Evolutionary conservation across 2,888 invertebrate species (phyloP), one percentile per base, ranked within the genome.

Genomic region (Hirtodrosophila duncani): DNA sequence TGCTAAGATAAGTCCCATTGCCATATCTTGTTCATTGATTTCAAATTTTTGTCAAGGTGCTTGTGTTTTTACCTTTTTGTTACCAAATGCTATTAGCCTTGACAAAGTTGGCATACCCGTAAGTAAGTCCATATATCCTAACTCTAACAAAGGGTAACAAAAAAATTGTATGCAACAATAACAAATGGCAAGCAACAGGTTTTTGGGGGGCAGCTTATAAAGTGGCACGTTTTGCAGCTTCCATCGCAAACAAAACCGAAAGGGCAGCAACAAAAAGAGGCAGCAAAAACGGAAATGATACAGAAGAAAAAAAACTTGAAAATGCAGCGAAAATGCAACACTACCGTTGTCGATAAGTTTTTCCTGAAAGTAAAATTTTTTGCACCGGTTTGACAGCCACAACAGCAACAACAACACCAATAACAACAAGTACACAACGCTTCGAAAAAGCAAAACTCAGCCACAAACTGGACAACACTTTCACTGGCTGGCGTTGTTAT

Each of bases 101-200:
- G n/a, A n/a, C n/a, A n/a, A n/a, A n/a, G n/a, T n/a, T n/a, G n/a
- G n/a, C n/a, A n/a, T n/a, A n/a, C n/a, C n/a, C n/a, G n/a, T n/a
- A n/a, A n/a, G n/a, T n/a, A 11, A 23, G 16, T 16, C n/a, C 20
- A 20, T 7, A 20, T 5, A 20, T 5, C 4, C 20, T 4, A 20
- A 20, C 20, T 7, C 5, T 7, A 41, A 20, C 29, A 10, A 27
- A 18, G 36, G 23, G 10, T 20, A 43, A 36, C 38, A 46, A n/a
- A 16, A 43, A 16, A 23, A 26, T 18, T 17, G 10, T 24, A 21
- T 23, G 14, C 17, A 53, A 8, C 33, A 27, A 45, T 48, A 39
- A n/a, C n/a, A 59, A 59, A 59, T 60, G 58, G 51, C 58, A 60
- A 45, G 44, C 51, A 59, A 61, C 58, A 61, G 59, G 59, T 59